A percentile compares a stretch with the other conserved stretches of the same genome.
phyloP scores from a whole-genome alignment of 2,113 vertebrate genomes.

The human (Homo sapiens) region GRCh38 chr2:30933001-30933500 shows the following conservation, averaged over 20 bases:
- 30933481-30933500: background rate
- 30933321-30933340: background rate
- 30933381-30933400: background rate
- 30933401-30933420: fast-evolving
- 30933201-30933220: background rate
- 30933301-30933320: background rate
- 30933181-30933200: background rate
- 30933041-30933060: background rate
- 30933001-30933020: background rate
- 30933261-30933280: background rate
- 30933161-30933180: background rate
- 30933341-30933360: too few species aligned
- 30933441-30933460: background rate
- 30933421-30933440: background rate
- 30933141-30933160: background rate
- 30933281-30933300: background rate
- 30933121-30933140: background rate
- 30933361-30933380: too few species aligned
- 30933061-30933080: background rate
- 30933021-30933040: background rate
- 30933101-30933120: background rate
- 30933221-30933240: background rate
- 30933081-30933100: fast-evolving
- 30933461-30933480: background rate
- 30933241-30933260: background rate